These are phyloP conservation scores for Neomicropteryx cornuta DNA, from an alignment of 1,140 invertebrate genomes.

Conservation along the genomic window DNA sequence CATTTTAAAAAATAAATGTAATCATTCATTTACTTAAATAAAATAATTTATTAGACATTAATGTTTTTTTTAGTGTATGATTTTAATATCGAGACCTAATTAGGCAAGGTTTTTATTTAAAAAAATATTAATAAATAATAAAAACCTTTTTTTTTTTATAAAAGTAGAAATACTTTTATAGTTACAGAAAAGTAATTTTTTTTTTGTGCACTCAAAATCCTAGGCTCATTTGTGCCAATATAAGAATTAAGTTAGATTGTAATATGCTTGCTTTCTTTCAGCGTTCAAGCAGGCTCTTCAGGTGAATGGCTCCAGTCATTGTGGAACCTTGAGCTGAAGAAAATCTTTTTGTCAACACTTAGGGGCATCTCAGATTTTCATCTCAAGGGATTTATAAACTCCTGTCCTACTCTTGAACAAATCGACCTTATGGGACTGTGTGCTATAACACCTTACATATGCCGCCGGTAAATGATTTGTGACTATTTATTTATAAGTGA, in stretches of 20 bases:
- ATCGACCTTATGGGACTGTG: slow-evolving; percentile 72
- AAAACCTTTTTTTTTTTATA: background rate
- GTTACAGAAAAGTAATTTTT: background rate
- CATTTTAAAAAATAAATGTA: too few species aligned
- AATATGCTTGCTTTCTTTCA: slow-evolving; percentile 15
- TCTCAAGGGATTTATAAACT: slow-evolving; percentile 54
- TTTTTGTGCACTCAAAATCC: too few species aligned
- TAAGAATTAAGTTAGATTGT: background rate
- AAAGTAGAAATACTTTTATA: too few species aligned
- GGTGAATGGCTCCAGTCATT: slow-evolving; percentile 41
- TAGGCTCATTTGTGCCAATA: background rate
- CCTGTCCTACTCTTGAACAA: slow-evolving; percentile 57
- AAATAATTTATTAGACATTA: too few species aligned
- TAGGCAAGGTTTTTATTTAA: background rate
- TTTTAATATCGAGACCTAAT: too few species aligned
- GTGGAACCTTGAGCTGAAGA: slow-evolving; percentile 47
- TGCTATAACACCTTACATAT: slow-evolving; percentile 60
- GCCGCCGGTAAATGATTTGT: slow-evolving; percentile 43
- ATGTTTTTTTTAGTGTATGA: too few species aligned
- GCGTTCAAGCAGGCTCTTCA: slow-evolving; percentile 38
- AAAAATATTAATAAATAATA: background rate
- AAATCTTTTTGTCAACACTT: slow-evolving; percentile 65
- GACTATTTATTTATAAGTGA: slow-evolving; percentile 15
- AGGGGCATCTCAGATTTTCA: slow-evolving; percentile 68
- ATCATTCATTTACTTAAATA: too few species aligned